Base-by-base conservation (phyloP, 2,113 vertebrate species). In the Cyanocitta stelleri region DNA sequence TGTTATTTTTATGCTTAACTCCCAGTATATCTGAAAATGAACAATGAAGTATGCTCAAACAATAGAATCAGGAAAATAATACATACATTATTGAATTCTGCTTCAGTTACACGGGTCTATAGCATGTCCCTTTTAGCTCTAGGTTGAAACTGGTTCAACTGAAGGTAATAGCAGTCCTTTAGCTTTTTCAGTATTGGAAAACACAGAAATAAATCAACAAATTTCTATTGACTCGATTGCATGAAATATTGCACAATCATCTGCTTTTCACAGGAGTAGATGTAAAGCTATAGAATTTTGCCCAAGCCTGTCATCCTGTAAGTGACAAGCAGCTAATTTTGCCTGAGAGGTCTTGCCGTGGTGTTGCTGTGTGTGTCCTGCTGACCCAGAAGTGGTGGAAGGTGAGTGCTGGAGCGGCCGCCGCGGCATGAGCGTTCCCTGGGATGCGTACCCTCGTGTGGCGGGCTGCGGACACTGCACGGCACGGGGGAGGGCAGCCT, bases 1-100 rank as follows among this genome's bases (percentile, higher is more conserved):
- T 89, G 68, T 92, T 94, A 90, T 92, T 97, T 97, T 94, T 93
- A 44, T 90, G 68, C 86, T 85, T 81, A 95, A 56, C 52, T 94
- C 61, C 56, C 48, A 74, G 59, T 61, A 30, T 61, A 41, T 90
- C 41, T 62, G 44, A 86, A 68, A 75, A 85, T 54, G 93, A 95
- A 64, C 61, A 92, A 72, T 55, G 52, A 49, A 87, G 20, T 49
- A 68, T 72, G n/a, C 33, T 78, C n/a, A 39, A 64, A 24, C 71
- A 33, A 80, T 13, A 29, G 63, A 86, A 84, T 35, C 9, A 79
- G 44, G 41, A 67, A 91, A 90, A 93, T 80, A 66, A 13, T 9
- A 30, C 24, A 78, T 21, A 27, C 11, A 14, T 44, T 33, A 13
- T 27, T 75, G 66, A 82, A 72, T 75, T 87, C 37, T 86, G 33